Percentiles rank a stretch among this genome's conserved stretches.
phyloP scores from a whole-genome alignment of 2,113 vertebrate species.

The Centropristis striata region DNA sequence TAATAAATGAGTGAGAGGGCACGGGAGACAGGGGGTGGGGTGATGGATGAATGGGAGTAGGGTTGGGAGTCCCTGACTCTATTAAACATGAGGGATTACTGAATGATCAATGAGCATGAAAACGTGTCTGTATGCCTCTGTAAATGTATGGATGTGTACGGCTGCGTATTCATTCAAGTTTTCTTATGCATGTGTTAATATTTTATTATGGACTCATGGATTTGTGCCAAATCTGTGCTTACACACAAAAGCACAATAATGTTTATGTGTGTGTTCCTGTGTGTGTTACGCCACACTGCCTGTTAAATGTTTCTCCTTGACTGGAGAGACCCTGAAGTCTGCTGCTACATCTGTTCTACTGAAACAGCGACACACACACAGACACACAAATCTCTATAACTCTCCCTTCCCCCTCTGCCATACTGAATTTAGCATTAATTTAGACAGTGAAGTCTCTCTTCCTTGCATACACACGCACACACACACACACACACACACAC shows the following conservation, averaged over 20 bases:
- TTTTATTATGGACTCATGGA: background rate
- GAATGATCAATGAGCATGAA: conserved; percentile 8
- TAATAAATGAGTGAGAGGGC: conserved; percentile 16
- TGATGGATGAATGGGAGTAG: background rate
- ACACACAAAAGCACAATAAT: conserved; percentile 17
- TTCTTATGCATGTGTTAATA: background rate
- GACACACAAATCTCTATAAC: background rate
- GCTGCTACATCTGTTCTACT: conserved; percentile 58
- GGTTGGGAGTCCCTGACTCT: conserved; percentile 16
- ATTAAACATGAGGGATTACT: conserved; percentile 35
- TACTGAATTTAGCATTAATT: conserved; percentile 30
- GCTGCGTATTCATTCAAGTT: background rate
- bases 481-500: conserved; percentile 1
- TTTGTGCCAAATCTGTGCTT: conserved; percentile 13
- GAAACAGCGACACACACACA: conserved; percentile 16
- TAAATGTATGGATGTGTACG: background rate
- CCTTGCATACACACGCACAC: background rate
- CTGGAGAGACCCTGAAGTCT: conserved; percentile 64
- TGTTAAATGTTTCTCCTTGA: conserved; percentile 77
- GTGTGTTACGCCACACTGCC: conserved; percentile 36
- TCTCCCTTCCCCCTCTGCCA: conserved; percentile 9
- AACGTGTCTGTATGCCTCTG: background rate
- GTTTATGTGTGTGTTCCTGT: background rate
- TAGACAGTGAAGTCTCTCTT: conserved; percentile 10
- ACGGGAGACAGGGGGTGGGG: background rate